phyloP scores from a whole-genome alignment of 2,888 invertebrate species.

The Glaucopsyche alexis region DNA sequence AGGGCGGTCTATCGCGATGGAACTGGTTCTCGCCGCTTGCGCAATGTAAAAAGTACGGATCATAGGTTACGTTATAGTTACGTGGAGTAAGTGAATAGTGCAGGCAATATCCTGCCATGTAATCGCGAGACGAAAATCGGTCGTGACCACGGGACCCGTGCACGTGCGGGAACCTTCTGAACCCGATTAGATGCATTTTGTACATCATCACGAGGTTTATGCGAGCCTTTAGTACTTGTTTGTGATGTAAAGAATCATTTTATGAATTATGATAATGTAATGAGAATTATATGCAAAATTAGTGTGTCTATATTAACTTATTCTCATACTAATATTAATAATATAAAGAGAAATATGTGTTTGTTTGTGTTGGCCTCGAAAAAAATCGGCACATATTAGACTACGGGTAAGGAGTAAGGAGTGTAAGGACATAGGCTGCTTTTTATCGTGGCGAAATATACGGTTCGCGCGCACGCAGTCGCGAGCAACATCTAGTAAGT shows the following conservation, averaged over 20 bases:
- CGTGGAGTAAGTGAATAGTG: slow-evolving; percentile 32
- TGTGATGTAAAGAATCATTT: neutral
- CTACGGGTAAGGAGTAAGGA: too few species aligned
- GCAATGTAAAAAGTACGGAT: slow-evolving; percentile 44
- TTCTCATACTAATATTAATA: too few species aligned
- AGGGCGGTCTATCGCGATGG: slow-evolving; percentile 38
- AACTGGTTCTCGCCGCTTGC: slow-evolving; percentile 48
- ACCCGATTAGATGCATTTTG: slow-evolving; percentile 18
- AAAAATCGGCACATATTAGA: too few species aligned
- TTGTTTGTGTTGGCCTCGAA: too few species aligned
- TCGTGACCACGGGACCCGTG: slow-evolving; percentile 21
- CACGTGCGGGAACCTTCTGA: slow-evolving; percentile 9
- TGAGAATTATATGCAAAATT: too few species aligned
- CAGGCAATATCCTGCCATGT: slow-evolving; percentile 37
- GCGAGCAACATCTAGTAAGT: too few species aligned
- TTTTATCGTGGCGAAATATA: too few species aligned
- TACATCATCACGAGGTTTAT: slow-evolving; percentile 23
- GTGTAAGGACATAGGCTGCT: too few species aligned
- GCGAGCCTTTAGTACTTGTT: slow-evolving; percentile 17
- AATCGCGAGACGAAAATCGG: slow-evolving; percentile 36
- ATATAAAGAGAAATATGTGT: too few species aligned
- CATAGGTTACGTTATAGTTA: slow-evolving; percentile 41
- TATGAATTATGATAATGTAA: too few species aligned
- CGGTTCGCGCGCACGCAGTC: too few species aligned
- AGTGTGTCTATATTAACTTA: too few species aligned